Percentiles rank a stretch among this genome's conserved stretches.
Conservation (phyloP, 2,888 invertebrate species). For the Anagyrus pseudococci region DNA sequence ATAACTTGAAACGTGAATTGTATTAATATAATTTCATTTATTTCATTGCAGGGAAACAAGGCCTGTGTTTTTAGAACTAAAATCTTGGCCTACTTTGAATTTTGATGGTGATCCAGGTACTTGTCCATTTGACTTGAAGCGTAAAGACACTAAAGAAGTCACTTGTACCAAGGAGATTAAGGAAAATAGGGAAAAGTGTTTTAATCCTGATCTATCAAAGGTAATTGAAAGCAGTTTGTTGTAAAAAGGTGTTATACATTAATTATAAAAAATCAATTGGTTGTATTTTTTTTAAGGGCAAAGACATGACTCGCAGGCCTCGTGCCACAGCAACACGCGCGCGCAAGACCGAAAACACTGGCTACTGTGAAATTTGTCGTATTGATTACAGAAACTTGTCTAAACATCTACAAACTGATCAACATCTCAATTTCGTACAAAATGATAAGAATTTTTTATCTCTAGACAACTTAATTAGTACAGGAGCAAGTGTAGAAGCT, state of each 20-base stretch:
- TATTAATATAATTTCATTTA: background rate
- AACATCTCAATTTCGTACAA: conserved; percentile 76
- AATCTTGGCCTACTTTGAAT: conserved; percentile 69
- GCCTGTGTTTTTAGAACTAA: conserved; percentile 71
- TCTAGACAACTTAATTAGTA: conserved; percentile 74
- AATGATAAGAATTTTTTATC: conserved; percentile 79
- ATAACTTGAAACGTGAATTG: background rate
- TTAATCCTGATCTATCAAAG: conserved; percentile 50
- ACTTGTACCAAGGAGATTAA: conserved; percentile 48
- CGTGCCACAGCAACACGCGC: conserved; percentile 57
- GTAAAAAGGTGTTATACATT: background rate
- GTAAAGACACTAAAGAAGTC: conserved; percentile 47
- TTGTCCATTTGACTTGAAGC: conserved; percentile 58
- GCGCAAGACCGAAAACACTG: conserved; percentile 62
- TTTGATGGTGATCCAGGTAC: conserved; percentile 60
- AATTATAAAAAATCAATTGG: background rate
- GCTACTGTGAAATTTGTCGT: conserved; percentile 84
- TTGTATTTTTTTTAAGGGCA: conserved; percentile 46
- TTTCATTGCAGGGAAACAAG: conserved; percentile 63
- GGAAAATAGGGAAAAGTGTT: conserved; percentile 52
- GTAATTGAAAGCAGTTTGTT: no score
- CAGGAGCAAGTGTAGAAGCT: conserved; percentile 72
- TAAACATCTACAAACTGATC: conserved; percentile 76
- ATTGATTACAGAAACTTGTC: conserved; percentile 74
- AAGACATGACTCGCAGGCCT: conserved; percentile 62